Conservation (phyloP, 2,113 vertebrate genomes). For the western clawed frog (Xenopus tropicalis) region DNA sequence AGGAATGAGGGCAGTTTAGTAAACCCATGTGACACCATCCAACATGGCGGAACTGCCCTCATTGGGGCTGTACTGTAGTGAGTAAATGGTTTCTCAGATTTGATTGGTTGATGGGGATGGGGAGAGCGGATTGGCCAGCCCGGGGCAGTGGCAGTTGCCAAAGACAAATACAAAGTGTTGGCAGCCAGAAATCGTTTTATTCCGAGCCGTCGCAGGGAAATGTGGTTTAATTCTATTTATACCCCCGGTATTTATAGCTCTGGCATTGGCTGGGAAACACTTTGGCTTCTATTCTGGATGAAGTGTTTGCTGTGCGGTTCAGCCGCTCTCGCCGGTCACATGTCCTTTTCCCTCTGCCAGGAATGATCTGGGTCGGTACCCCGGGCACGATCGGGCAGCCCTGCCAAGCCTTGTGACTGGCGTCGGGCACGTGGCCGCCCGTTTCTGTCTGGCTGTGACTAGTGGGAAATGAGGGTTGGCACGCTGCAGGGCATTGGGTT, state of each 20-base stretch:
- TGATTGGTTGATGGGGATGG: no score
- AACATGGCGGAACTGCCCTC: no score
- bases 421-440: conserved; percentile 11
- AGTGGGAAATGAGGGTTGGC: no score
- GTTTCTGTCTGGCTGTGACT: background rate
- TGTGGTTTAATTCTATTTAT: conserved; percentile 8
- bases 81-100: no score
- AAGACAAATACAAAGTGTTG: no score
- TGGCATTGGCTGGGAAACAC: conserved; percentile 18
- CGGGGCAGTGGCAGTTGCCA: no score
- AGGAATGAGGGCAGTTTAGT: no score
- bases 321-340: background rate
- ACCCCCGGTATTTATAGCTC: conserved; percentile 2
- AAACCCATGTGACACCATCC: no score
- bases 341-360: conserved; percentile 5
- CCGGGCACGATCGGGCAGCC: background rate
- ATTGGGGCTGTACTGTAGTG: no score
- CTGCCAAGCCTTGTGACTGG: background rate
- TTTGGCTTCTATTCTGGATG: conserved; percentile 22
- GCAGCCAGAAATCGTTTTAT: no score
- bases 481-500: no score
- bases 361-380: conserved; percentile 13
- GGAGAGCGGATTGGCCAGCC: no score
- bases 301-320: background rate
- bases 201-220: background rate